Percentiles rank a stretch among this genome's conserved stretches.
phyloP scores from a whole-genome alignment of 2,888 invertebrate species.

The Lycocerus yunnanus region DNA sequence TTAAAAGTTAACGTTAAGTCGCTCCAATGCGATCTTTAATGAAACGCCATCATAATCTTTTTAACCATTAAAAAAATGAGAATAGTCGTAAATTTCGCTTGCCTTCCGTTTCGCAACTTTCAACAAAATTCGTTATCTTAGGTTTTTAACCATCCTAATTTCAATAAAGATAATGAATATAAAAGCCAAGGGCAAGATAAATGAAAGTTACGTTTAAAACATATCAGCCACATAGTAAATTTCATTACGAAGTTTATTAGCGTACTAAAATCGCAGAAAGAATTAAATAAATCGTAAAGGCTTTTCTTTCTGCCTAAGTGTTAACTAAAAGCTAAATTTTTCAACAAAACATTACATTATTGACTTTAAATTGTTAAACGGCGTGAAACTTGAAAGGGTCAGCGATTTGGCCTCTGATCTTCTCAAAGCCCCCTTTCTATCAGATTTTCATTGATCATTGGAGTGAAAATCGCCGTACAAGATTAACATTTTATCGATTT shows the following conservation, averaged over 20 bases:
- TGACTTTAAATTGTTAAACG: constrained; percentile 24
- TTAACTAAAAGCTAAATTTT: constrained; percentile 14
- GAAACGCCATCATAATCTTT: neutral
- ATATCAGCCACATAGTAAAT: neutral
- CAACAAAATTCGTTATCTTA: constrained; percentile 5
- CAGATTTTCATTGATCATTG: constrained; percentile 11
- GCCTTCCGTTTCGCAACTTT: constrained; percentile 1
- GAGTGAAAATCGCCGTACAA: constrained; percentile 6
- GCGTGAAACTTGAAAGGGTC: constrained; percentile 24
- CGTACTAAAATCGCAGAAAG: neutral
- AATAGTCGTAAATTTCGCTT: neutral
- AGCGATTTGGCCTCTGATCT: constrained; percentile 20
- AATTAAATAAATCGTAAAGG: neutral
- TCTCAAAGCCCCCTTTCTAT: constrained; percentile 10
- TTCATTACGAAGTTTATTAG: neutral
- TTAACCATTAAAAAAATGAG: neutral
- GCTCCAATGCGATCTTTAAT: neutral
- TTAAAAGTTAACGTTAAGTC: neutral
- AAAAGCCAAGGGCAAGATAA: neutral
- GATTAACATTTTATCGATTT: neutral
- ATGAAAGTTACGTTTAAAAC: neutral
- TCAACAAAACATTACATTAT: constrained; percentile 18
- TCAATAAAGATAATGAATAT: constrained; percentile 5
- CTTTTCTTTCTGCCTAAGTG: neutral
- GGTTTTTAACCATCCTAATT: constrained; percentile 2